phyloP scores from a whole-genome alignment of 2,888 invertebrate genomes.

The Stomorhina lunata region DNA sequence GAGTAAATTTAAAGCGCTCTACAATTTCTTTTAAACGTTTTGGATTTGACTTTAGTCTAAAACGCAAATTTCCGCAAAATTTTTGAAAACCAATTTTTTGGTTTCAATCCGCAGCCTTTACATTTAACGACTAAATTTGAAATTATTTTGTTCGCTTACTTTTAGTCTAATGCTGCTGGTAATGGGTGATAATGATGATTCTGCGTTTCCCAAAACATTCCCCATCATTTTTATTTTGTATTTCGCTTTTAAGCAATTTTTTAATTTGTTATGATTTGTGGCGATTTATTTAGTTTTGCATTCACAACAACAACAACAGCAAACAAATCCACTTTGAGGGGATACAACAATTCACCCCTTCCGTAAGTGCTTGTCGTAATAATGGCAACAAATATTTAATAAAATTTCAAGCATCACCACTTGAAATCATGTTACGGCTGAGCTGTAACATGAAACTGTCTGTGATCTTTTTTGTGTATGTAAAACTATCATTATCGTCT shows the following conservation, averaged over 20 bases:
- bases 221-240: conserved; percentile 48
- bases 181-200: neutral
- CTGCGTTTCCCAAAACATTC: conserved; percentile 51
- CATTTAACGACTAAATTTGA: conserved; percentile 69
- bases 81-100: conserved; percentile 30
- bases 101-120: conserved; percentile 56
- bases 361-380: conserved; percentile 63
- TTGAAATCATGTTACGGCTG: neutral
- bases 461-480: conserved; percentile 14
- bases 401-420: neutral
- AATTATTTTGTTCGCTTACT: conserved; percentile 17
- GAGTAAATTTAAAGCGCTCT: conserved; percentile 47
- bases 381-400: neutral
- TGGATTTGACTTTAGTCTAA: neutral
- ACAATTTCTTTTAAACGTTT: conserved; percentile 41
- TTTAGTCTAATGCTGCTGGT: conserved; percentile 1
- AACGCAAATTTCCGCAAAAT: conserved; percentile 39
- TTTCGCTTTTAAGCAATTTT: conserved; percentile 70
- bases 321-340: no score
- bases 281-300: conserved; percentile 38
- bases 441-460: conserved; percentile 18
- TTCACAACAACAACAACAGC: neutral
- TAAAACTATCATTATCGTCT: conserved; percentile 8
- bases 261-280: conserved; percentile 70
- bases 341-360: conserved; percentile 71